A percentile compares a stretch with the other conserved stretches of the same genome.
These are phyloP conservation scores for Betta splendens DNA, from an alignment of 2,797 vertebrate species.

Conservation along the genomic window DNA sequence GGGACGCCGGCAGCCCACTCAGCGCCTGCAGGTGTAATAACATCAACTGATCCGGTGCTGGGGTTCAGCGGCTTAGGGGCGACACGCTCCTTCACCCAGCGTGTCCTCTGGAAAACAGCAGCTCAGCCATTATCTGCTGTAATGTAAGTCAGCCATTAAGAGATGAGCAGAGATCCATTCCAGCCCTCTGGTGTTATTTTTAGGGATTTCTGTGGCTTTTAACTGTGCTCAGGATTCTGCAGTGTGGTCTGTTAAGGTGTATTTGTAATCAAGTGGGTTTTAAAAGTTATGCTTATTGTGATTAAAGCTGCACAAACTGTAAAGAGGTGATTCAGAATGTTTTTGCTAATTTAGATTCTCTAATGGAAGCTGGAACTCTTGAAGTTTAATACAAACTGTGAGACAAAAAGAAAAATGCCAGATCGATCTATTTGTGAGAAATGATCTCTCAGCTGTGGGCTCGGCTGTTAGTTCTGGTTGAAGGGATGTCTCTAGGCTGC, in stretches of 20 bases:
- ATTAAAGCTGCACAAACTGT: neutral
- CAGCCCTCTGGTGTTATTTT: constrained; percentile 14
- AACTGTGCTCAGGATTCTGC: constrained; percentile 19
- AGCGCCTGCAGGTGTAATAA: constrained; percentile 80
- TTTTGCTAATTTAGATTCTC: too few relatives aligned
- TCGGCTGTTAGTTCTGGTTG: constrained; percentile 3
- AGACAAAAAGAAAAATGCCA: constrained; percentile 15
- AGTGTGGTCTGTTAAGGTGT: neutral
- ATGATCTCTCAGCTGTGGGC: neutral
- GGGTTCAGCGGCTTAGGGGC: constrained; percentile 38
- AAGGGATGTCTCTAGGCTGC: neutral
- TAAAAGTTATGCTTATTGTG: neutral
- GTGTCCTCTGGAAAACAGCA: constrained; percentile 38
- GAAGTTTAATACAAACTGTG: neutral
- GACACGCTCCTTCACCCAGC: constrained; percentile 20
- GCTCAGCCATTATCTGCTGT: constrained; percentile 29
- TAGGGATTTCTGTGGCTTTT: constrained; percentile 13
- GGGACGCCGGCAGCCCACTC: constrained; percentile 34
- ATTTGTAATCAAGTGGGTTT: constrained; percentile 4
- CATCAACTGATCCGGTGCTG: constrained; percentile 51
- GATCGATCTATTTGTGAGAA: neutral
- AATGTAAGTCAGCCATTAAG: constrained; percentile 18
- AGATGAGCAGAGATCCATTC: constrained; percentile 4
- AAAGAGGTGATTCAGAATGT: constrained; percentile 4
- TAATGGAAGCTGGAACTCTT: too few relatives aligned